Base-by-base conservation (phyloP, 2,888 invertebrate species). In the Elysia crispata region DNA sequence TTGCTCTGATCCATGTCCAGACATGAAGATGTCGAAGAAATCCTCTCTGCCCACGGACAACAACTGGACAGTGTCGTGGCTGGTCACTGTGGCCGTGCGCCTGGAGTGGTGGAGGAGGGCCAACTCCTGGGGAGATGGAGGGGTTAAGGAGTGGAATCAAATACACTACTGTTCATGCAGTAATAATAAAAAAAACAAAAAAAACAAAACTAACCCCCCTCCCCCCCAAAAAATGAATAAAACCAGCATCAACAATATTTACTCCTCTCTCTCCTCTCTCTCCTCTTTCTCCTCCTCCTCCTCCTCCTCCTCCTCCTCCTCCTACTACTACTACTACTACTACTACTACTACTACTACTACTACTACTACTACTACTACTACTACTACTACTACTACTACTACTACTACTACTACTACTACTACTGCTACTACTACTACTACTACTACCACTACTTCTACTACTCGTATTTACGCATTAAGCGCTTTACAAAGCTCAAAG, bases 21-120 rank as follows among this genome's bases (percentile, higher is more conserved):
- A 82, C 91, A 91, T 91, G 83, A 91, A 91, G 31, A 91, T 91
- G 80, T 89, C 89, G 77, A 90, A 90, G 88, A 91, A 91, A 79
- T 91, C 91, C 60, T 87, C 89, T 25, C 91, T 81, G 25, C 90
- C 91, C 49, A 91, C 89, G 77, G 89, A 87, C 76, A 91, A 84
- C 67, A 91, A 83, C 86, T 91, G 90, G 33, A 91, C 89, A 0
- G 85, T 86, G 80, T 87, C 89, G 78, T 91, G 89, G 69, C 88
- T 90, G n/a, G 91, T 89, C n/a, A 91, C 91, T 0, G 91, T 91
- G 70, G 91, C 91, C 23, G 90, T 90, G 0, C 91, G 85, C 66
- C 87, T 85, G 0, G 90, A 89, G 75, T 88, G 91, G 76, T 91
- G 91, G 6, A 91, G 82, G 67, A 91, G 83, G 0, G 91, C 89